A percentile compares a stretch with the other conserved stretches of the same genome.
Evolutionary conservation across 2,113 vertebrate species (phyloP).

Genomic region (Edolisoma coerulescens): DNA sequence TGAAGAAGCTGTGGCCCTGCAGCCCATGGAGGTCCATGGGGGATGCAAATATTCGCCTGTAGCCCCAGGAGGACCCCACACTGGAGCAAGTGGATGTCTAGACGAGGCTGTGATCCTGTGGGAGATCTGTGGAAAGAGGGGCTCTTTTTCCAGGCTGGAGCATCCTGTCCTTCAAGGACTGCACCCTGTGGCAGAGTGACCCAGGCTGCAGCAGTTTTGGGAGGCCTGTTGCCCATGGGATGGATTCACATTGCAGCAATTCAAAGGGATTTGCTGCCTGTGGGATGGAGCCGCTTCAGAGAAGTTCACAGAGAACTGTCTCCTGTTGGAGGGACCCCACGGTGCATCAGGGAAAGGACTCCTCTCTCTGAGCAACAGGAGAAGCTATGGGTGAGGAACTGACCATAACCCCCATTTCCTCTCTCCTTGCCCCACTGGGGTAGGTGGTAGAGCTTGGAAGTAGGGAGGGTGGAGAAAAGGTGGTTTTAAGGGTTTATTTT

Average conservation of each 20-base stretch:
- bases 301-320: not conserved
- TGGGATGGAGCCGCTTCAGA: not conserved
- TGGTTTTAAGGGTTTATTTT: not conserved
- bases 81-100: not conserved
- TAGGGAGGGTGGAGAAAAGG: fast-evolving
- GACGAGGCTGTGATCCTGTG: not conserved
- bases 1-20: not conserved
- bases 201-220: fast-evolving
- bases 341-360: not conserved
- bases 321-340: fast-evolving
- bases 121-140: fast-evolving
- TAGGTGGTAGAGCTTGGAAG: not conserved
- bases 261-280: not conserved
- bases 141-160: not conserved
- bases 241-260: not conserved
- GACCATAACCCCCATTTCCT: not conserved
- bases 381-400: not conserved
- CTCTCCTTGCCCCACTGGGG: not conserved
- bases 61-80: fast-evolving
- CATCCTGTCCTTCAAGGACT: not conserved
- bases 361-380: not conserved
- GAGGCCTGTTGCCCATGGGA: too few species aligned
- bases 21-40: not conserved
- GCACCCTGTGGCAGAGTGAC: not conserved
- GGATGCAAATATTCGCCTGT: not conserved